These are phyloP conservation scores for Dastarcus helophoroides DNA, from an alignment of 2,888 invertebrate species.

Conservation along the genomic window DNA sequence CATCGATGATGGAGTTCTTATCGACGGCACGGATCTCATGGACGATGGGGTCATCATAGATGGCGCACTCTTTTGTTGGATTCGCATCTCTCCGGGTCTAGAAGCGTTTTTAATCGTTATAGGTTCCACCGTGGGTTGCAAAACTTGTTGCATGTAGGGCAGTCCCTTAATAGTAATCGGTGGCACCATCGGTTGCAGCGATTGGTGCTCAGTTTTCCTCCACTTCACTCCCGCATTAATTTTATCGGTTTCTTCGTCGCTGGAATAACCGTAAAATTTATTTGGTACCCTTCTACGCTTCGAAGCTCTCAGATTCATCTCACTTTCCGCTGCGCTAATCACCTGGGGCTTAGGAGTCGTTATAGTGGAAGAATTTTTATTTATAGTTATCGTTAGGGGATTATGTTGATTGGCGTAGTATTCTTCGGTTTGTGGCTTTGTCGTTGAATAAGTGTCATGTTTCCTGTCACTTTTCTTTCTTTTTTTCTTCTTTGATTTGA, in stretches of 20 bases:
- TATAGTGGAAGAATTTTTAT: conserved; percentile 25
- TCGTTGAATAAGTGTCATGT: conserved; percentile 18
- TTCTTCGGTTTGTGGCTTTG: not conserved
- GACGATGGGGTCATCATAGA: conserved; percentile 15
- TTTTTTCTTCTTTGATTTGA: conserved; percentile 41
- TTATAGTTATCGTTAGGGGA: conserved; percentile 27
- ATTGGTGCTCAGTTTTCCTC: conserved; percentile 51
- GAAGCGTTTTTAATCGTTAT: conserved; percentile 28
- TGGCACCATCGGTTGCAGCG: not conserved
- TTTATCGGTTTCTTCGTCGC: conserved; percentile 60
- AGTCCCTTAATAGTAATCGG: conserved; percentile 32
- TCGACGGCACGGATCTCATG: conserved; percentile 8
- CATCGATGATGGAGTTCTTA: conserved; percentile 14
- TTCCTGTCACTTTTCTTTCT: conserved; percentile 37
- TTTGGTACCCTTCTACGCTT: conserved; percentile 73
- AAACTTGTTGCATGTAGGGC: conserved; percentile 17
- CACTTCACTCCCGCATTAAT: conserved; percentile 57
- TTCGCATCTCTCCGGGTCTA: conserved; percentile 31
- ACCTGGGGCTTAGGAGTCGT: conserved; percentile 17
- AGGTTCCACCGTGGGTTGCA: conserved; percentile 25
- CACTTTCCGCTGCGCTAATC: conserved; percentile 11
- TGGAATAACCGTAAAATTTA: conserved; percentile 79
- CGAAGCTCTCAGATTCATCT: conserved; percentile 54
- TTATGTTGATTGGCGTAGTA: conserved; percentile 22
- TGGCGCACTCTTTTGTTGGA: conserved; percentile 26